Percentiles rank a stretch among this genome's conserved stretches.
Evolutionary conservation across 2,888 invertebrate genomes (phyloP).

Genomic region (Ptilodon capucinus): DNA sequence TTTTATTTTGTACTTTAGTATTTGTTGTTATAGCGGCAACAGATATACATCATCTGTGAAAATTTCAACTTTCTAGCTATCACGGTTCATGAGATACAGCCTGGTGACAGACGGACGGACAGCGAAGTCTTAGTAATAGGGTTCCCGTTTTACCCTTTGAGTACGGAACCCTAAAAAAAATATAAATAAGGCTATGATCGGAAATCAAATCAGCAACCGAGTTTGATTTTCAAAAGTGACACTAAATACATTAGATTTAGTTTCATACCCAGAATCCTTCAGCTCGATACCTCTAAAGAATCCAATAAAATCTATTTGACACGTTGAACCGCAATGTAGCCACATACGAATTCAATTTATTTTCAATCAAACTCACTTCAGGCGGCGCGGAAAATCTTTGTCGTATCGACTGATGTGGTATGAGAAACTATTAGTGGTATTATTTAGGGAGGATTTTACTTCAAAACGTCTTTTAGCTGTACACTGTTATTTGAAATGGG

Average conservation of each 20-base stretch:
- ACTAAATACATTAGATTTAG: neutral
- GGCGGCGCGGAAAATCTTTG: neutral
- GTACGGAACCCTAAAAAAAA: too few species aligned
- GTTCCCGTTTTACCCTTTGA: too few species aligned
- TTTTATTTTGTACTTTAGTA: too few species aligned
- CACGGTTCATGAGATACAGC: too few species aligned
- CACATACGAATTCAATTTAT: constrained; percentile 29
- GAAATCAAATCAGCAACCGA: neutral
- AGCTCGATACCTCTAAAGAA: constrained; percentile 9
- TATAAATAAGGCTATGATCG: too few species aligned
- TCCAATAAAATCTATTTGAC: constrained; percentile 25
- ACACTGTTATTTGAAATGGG: too few species aligned
- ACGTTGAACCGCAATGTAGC: constrained; percentile 13
- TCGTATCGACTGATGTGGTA: neutral
- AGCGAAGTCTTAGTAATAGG: too few species aligned
- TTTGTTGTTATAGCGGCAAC: too few species aligned
- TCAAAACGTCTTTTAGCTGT: neutral
- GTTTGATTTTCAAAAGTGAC: too few species aligned
- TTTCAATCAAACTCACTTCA: constrained; percentile 25
- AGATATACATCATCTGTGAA: too few species aligned
- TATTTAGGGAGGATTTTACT: neutral
- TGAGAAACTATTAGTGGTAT: neutral
- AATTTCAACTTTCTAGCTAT: too few species aligned
- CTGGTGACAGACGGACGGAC: too few species aligned
- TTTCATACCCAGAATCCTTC: neutral